Evolutionary conservation across 2,888 invertebrate species (phyloP).

Genomic region (Tiliacea aurago): DNA sequence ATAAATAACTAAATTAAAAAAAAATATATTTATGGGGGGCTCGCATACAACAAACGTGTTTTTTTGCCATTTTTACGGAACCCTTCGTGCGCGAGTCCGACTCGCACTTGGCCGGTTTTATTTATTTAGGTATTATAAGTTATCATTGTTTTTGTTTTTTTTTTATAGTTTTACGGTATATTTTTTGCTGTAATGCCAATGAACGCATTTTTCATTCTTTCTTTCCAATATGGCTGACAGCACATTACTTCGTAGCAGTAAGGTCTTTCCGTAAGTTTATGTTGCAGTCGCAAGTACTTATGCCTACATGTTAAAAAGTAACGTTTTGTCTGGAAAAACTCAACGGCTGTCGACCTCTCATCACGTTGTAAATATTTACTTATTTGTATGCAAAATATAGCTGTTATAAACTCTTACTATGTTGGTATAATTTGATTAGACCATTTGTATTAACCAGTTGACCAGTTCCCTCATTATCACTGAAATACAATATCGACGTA

Average conservation of each 20-base stretch:
- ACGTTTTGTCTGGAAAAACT: conserved; percentile 46
- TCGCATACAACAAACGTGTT: too few relatives aligned
- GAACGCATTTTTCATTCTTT: too few relatives aligned
- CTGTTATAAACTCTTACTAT: conserved; percentile 17
- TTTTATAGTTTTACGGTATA: too few relatives aligned
- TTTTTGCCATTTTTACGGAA: too few relatives aligned
- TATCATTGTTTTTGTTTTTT: too few relatives aligned
- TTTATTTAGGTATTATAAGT: too few relatives aligned
- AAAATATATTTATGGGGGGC: too few relatives aligned
- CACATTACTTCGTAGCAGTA: background rate
- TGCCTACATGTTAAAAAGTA: conserved; percentile 61
- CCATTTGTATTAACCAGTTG: conserved; percentile 17
- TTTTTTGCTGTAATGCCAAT: too few relatives aligned
- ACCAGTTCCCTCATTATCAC: conserved; percentile 23
- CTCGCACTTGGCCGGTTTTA: too few relatives aligned
- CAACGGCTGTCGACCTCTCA: conserved; percentile 8
- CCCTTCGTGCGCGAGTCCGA: too few relatives aligned
- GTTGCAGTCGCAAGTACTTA: background rate
- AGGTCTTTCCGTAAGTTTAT: background rate
- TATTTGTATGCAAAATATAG: conserved; percentile 12
- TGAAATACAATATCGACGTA: conserved; percentile 19
- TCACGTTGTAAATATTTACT: background rate
- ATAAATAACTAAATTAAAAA: too few relatives aligned
- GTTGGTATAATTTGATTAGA: conserved; percentile 34
- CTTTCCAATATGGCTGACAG: too few relatives aligned